A percentile compares a stretch with the other conserved stretches of the same genome.
These are phyloP conservation scores for Samia ricini DNA, from an alignment of 1,140 invertebrate species.

Conservation along the genomic window DNA sequence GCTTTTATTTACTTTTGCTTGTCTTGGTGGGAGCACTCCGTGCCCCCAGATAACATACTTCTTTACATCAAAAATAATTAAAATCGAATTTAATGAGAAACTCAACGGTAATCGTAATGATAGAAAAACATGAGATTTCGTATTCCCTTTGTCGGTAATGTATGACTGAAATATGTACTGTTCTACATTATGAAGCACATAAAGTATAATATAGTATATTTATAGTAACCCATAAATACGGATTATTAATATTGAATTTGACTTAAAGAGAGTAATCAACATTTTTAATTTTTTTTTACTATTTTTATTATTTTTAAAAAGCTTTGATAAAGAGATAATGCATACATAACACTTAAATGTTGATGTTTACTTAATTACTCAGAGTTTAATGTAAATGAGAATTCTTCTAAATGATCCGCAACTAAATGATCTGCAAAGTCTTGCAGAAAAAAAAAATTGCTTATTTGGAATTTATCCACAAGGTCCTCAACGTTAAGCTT, in stretches of 20 bases:
- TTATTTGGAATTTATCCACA: constrained; percentile 52
- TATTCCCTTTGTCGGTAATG: not conserved
- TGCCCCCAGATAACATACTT: not conserved
- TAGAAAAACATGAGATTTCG: not conserved
- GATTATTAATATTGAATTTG: no score
- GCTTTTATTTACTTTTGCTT: no score
- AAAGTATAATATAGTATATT: no score
- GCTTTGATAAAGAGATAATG: no score
- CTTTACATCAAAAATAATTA: constrained; percentile 33
- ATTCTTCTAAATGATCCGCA: no score
- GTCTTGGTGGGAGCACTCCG: no score
- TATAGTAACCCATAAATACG: not conserved
- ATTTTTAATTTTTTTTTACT: no score
- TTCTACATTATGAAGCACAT: not conserved
- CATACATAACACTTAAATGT: no score
- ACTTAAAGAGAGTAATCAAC: no score
- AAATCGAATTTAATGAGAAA: constrained; percentile 24
- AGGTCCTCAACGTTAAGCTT: constrained; percentile 50
- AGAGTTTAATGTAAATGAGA: not conserved
- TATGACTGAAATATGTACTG: not conserved
- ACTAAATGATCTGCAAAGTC: no score
- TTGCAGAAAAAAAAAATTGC: constrained; percentile 65
- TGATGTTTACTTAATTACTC: no score
- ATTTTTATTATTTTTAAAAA: no score
- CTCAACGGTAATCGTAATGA: not conserved